phyloP scores from a whole-genome alignment of 2,888 invertebrate species.

The Zaprionus lineosus region DNA sequence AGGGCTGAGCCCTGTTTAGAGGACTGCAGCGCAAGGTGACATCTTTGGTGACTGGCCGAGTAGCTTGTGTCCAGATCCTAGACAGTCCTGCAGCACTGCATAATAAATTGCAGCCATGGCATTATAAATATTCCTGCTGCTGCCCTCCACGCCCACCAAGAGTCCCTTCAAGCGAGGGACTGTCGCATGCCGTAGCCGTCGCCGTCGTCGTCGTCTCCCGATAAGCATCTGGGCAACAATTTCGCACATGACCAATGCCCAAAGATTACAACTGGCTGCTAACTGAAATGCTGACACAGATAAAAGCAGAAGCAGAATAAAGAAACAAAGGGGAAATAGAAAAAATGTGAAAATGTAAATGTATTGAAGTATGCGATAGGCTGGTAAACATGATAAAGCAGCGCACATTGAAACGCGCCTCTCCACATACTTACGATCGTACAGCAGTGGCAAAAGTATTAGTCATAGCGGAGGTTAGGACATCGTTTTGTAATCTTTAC shows the following conservation, averaged over 20 bases:
- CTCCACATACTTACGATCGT: no score
- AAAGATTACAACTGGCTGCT: slow-evolving; percentile 64
- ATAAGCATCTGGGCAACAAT: slow-evolving; percentile 79
- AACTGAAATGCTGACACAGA: slow-evolving; percentile 72
- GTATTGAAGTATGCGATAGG: no score
- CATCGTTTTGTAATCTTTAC: no score
- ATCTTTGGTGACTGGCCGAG: slow-evolving; percentile 68
- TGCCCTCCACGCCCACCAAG: slow-evolving; percentile 15
- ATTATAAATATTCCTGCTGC: slow-evolving; percentile 76
- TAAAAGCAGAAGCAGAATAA: slow-evolving; percentile 21
- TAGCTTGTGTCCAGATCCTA: slow-evolving; percentile 32
- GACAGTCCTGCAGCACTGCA: slow-evolving; percentile 66
- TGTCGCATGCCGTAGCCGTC: slow-evolving; percentile 38
- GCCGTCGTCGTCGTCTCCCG: slow-evolving; percentile 42
- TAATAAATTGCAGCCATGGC: slow-evolving; percentile 80
- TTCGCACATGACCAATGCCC: slow-evolving; percentile 77
- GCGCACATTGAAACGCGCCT: no score
- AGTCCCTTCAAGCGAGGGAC: neutral
- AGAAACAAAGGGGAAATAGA: slow-evolving; percentile 15
- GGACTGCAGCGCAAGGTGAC: slow-evolving; percentile 67
- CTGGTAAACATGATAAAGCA: no score
- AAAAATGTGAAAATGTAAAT: no score
- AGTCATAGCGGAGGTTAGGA: no score
- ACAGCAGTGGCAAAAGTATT: no score
- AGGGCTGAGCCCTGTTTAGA: slow-evolving; percentile 18